Base-by-base conservation (phyloP, 2,113 vertebrate genomes). In the Acrocephalus kingi region DNA sequence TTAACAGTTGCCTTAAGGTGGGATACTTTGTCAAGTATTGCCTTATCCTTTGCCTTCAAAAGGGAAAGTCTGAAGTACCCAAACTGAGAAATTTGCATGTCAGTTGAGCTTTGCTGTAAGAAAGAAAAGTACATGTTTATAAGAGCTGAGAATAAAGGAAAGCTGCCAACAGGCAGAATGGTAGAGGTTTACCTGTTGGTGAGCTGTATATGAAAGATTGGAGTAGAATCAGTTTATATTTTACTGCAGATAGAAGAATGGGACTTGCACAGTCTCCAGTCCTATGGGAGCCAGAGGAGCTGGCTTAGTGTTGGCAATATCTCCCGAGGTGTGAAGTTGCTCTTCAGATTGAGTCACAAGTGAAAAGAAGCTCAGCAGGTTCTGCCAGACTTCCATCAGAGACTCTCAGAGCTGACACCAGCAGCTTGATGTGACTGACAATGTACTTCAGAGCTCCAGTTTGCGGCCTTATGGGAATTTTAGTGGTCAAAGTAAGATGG, bases 291-390 rank as follows among this genome's bases (percentile, higher is more conserved):
- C 25, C 33, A 56, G 61, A 66, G 49, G 63, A 94, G 33, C 46
- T 33, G 62, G 55, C 33, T 81, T 56, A 84, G 18, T 78, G 49
- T 35, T 89, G 81, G 41, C 55, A 69, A 0, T 30, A 6, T 89
- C 66, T 79, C 49, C 75, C 7, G 46, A 96, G 54, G 79, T 81
- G 68, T 80, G 87, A 93, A 84, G 46, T 56, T 75, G 62, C 68
- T 86, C 66, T 77, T 88, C 82, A 91, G 39, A 82, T 69, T 51
- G 61, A 86, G 77, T 96, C 59, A 75, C 48, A 86, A 92, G 78
- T 80, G 71, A 91, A 71, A 94, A 94, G 88, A 71, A 86, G 89
- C 75, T 92, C 55, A 78, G 56, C 90, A 89, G 78, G 89, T 94
- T 94, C 74, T 87, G 67, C 92, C 81, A 89, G 86, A 27, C 43